These are phyloP conservation scores for human DNA, from an alignment of 2,113 vertebrate genomes.

Conservation along the genomic window DNA sequence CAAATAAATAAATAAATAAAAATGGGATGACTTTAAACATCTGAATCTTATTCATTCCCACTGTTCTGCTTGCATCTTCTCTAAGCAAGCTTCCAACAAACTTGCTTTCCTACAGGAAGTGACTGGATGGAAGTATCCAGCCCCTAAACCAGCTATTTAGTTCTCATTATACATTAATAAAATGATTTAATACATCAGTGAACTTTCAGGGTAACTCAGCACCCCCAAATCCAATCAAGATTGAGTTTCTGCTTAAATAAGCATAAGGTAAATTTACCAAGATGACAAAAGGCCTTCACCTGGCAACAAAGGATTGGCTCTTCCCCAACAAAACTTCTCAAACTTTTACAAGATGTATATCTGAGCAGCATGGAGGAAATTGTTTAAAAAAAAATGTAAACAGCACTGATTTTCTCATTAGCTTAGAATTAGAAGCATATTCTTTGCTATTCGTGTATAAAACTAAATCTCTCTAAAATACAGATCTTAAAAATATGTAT, in stretches of 20 bases:
- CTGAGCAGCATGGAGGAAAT: background rate
- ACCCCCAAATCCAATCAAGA: slow-evolving; percentile 23
- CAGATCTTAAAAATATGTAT: slow-evolving; percentile 11
- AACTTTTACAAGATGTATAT: background rate
- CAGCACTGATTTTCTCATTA: background rate
- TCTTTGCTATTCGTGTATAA: slow-evolving; percentile 25
- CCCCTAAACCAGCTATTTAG: background rate
- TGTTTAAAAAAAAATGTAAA: background rate
- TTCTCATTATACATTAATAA: background rate
- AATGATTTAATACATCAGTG: background rate
- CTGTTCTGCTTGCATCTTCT: background rate
- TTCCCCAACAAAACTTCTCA: slow-evolving; percentile 25
- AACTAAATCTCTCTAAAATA: slow-evolving; percentile 31
- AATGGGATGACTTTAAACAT: background rate
- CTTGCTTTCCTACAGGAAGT: background rate
- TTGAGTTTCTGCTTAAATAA: slow-evolving; percentile 1
- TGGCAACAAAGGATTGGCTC: background rate
- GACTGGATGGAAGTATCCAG: background rate
- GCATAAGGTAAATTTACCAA: background rate
- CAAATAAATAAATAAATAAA: background rate
- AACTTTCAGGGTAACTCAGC: background rate
- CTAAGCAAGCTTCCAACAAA: background rate
- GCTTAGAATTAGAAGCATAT: slow-evolving; percentile 26
- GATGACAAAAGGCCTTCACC: background rate
- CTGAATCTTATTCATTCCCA: background rate